Conservation (phyloP, 2,888 invertebrate genomes). For the Nymphalis c-album region DNA sequence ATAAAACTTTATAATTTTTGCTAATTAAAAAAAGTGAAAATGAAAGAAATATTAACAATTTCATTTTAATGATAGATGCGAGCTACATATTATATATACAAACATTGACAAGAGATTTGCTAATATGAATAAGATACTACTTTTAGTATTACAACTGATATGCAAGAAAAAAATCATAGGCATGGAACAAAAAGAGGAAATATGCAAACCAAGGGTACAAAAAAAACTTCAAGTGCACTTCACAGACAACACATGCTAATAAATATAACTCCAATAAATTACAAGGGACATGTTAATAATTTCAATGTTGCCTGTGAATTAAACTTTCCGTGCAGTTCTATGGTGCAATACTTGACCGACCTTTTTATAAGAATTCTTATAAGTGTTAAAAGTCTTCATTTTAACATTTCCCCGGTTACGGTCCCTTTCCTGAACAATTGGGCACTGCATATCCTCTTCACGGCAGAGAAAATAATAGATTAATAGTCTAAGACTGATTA, state of each 20-base stretch:
- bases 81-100: slow-evolving; percentile 12
- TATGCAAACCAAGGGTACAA: slow-evolving; percentile 58
- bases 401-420: slow-evolving; percentile 69
- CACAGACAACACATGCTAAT: slow-evolving; percentile 60
- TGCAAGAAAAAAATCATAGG: slow-evolving; percentile 47
- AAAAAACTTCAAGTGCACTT: slow-evolving; percentile 54
- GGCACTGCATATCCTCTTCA: slow-evolving; percentile 79
- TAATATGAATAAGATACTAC: slow-evolving; percentile 33
- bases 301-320: slow-evolving; percentile 60
- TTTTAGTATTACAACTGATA: slow-evolving; percentile 41
- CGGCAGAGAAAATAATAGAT: slow-evolving; percentile 61
- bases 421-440: slow-evolving; percentile 70
- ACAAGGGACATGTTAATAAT: neutral
- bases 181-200: slow-evolving; percentile 60
- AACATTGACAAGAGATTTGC: slow-evolving; percentile 30
- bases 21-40: neutral
- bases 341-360: slow-evolving; percentile 60
- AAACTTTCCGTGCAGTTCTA: slow-evolving; percentile 41
- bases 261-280: slow-evolving; percentile 5
- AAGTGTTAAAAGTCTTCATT: slow-evolving; percentile 74
- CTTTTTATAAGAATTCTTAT: slow-evolving; percentile 76
- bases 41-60: neutral
- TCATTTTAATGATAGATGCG: slow-evolving; percentile 21
- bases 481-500: slow-evolving; percentile 34
- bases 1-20: neutral